Base-by-base conservation (phyloP, 2,888 invertebrate species). In the Meta bourneti region DNA sequence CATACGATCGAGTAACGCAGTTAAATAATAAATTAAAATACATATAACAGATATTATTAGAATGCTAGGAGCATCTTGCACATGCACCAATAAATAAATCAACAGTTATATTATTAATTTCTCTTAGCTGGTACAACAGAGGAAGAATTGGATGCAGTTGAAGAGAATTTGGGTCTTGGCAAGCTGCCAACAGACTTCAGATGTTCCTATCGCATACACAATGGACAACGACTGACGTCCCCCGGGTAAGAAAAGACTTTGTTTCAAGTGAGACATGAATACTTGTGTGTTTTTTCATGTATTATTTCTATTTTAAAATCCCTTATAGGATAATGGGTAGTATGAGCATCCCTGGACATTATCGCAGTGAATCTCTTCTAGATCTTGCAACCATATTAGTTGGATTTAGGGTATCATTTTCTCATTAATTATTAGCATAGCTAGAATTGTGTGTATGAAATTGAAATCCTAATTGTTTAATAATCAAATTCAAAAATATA, bases 181-280 rank as follows among this genome's bases (percentile, higher is more conserved):
- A 92, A 84, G 69, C 90, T 94, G 13, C 94, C 94, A 0, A 74
- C 87, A 20, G 94, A 94, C 93, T 78, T 94, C 0, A 90, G 94
- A 61, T 94, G 94, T 86, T 94, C 94, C 13, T 94, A 94, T 89
- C 93, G 94, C 34, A 94, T 94, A 51, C 94, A 94, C 84, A 94
- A 94, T 93, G 94, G 94, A 16, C 94, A 94, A 92, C 81, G 90
- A 54, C 74, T 93, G 16, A 87, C 79, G 8, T 88, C 83, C 13
- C 92, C 92, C 16, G 93, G 93, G 93, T 93, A 85, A 81, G 54
- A 11, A 51, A 49, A 77, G 19, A 69, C 34, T 34, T 54, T 34
- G 6, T 77, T 69, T 61, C 13, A 49, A 48, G 16, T 11, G 13
- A 77, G 8, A 8, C 34, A 9, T 71, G 51, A 71, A 72, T 52